Evolutionary conservation across 2,888 invertebrate species (phyloP), one percentile per base, ranked within the genome.

Genomic region (Drosophila bunnanda): DNA sequence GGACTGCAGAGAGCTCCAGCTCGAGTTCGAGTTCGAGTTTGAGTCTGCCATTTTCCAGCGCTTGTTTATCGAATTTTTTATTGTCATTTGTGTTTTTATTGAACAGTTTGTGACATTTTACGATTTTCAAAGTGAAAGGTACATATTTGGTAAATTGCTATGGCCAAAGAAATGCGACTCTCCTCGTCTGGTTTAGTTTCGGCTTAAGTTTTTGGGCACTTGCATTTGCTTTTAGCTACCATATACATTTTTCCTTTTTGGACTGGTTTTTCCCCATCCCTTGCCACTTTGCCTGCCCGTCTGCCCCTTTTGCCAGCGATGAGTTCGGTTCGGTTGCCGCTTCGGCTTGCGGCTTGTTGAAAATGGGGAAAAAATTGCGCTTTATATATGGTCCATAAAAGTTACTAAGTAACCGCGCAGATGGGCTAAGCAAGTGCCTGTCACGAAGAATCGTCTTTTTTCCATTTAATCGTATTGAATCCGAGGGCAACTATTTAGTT

Each of bases 41-140:
- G 46, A 39, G 50, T 50, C 44, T 64, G 64, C 44, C 55, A 56
- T 61, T 70, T 69, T 55, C 48, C 67, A 50, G 10, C 53, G 66
- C 52, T 79, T 67, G 68, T 80, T 77, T 69, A 81, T 76, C 76
- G 71, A 56, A 56, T 65, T 81, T 78, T 78, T 81, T 81, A 78
- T 81, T 81, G 78, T 81, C 81, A 75, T 78, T 78, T 78, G 80
- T 66, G 78, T 78, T 75, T 77, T 80, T 78, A 78, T 78, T 78
- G 81, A 79, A 82, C 79, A 82, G 74, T 79, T 79, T 79, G 79
- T 79, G 79, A 80, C 79, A 83, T 80, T 80, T 80, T 80, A 83
- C 83, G 78, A 80, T 80, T 83, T 80, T 80, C 84, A 80, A 80
- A 80, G 80, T 80, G 80, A 80, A 80, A 80, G 80, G 80, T 83